phyloP scores from a whole-genome alignment of 2,888 invertebrate species.

The Ditula angustiorana region DNA sequence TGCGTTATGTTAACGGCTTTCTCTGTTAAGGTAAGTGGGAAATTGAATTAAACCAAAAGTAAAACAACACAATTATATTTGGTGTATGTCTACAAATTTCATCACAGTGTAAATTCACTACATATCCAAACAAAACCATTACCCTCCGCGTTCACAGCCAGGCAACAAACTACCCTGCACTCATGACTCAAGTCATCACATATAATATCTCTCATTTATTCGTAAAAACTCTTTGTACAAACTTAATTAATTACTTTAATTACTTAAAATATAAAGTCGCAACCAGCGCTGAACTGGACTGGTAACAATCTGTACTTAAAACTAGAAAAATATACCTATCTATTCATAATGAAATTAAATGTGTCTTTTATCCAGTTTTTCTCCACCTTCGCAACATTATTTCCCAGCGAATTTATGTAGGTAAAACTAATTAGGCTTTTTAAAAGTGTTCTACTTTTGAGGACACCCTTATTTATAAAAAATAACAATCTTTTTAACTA shows the following conservation, averaged over 20 bases:
- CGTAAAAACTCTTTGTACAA: conserved; percentile 31
- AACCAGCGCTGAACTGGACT: conserved; percentile 37
- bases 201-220: not conserved
- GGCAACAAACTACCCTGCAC: conserved; percentile 25
- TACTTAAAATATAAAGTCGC: conserved; percentile 30
- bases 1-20: too few relatives aligned
- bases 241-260: conserved; percentile 35
- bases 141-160: conserved; percentile 31
- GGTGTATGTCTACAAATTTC: conserved; percentile 35
- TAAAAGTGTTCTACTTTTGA: too few relatives aligned
- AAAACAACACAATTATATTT: conserved; percentile 37
- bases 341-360: too few relatives aligned
- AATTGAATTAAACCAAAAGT: conserved; percentile 18
- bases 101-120: conserved; percentile 35
- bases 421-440: too few relatives aligned
- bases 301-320: conserved; percentile 45
- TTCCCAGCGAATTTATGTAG: too few relatives aligned
- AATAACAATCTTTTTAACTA: too few relatives aligned
- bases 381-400: too few relatives aligned
- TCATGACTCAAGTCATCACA: too few relatives aligned
- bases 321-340: conserved; percentile 51
- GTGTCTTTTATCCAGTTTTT: too few relatives aligned
- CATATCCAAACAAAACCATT: conserved; percentile 34
- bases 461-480: too few relatives aligned
- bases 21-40: not conserved